A percentile compares a stretch with the other conserved stretches of the same genome.
Evolutionary conservation across 2,888 invertebrate species (phyloP).

Genomic region (Alentia gelatinosa): DNA sequence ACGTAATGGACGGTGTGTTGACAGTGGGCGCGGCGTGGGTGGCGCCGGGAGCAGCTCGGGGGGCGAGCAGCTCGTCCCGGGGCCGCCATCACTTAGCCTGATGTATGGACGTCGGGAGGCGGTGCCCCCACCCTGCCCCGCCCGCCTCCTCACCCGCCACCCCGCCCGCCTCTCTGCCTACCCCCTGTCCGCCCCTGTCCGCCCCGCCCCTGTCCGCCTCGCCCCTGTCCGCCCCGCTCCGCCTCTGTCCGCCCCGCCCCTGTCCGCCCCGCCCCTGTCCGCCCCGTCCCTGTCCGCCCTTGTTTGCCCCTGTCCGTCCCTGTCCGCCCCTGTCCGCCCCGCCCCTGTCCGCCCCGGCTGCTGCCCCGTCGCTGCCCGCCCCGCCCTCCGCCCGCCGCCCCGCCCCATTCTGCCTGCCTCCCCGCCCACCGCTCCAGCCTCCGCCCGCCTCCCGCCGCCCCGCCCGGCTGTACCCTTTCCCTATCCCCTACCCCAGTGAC

Average conservation of each 20-base stretch:
- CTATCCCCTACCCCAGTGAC: background rate
- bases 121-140: background rate
- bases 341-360: too few species aligned
- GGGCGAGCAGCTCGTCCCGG: background rate
- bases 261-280: too few species aligned
- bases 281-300: too few species aligned
- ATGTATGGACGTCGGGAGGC: background rate
- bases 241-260: too few species aligned
- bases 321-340: too few species aligned
- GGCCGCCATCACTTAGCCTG: slow-evolving; percentile 9
- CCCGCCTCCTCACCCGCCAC: background rate
- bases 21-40: background rate
- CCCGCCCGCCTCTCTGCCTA: background rate
- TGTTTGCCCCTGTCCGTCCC: too few species aligned
- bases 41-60: background rate
- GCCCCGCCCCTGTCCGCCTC: too few species aligned
- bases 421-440: too few species aligned
- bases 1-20: background rate
- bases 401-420: too few species aligned
- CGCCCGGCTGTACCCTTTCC: background rate
- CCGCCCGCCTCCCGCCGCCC: background rate
- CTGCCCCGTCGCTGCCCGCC: too few species aligned
- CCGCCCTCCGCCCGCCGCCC: too few species aligned
- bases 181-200: background rate
- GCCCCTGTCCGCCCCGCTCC: too few species aligned